These are phyloP conservation scores for Aromia moschata DNA, from an alignment of 2,888 invertebrate species.

Conservation along the genomic window DNA sequence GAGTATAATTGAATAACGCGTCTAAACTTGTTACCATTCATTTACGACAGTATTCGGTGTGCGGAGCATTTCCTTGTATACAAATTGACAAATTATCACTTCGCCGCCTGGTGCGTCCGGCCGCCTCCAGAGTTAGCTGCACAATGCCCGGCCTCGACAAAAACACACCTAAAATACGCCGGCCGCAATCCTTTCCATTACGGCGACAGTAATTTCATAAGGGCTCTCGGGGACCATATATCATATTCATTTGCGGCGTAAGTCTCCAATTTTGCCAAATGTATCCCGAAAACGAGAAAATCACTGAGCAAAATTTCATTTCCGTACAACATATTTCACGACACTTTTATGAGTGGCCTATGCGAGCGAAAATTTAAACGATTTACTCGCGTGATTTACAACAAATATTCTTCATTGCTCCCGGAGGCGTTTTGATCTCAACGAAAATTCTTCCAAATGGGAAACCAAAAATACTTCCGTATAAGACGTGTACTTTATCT, in stretches of 20 bases:
- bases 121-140: background rate
- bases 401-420: no score
- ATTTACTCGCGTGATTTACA: no score
- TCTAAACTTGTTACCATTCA: no score
- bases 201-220: slow-evolving; percentile 53
- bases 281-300: slow-evolving; percentile 8
- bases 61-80: no score
- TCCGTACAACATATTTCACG: slow-evolving; percentile 7
- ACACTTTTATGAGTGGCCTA: slow-evolving; percentile 1
- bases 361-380: background rate
- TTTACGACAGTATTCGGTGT: no score
- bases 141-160: slow-evolving; percentile 37
- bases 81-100: slow-evolving; percentile 16
- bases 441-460: no score
- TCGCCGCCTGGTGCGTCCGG: background rate
- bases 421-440: no score
- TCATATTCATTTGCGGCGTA: slow-evolving; percentile 46
- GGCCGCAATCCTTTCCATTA: slow-evolving; percentile 52
- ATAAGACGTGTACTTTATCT: no score
- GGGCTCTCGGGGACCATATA: slow-evolving; percentile 46
- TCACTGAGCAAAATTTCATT: slow-evolving; percentile 2
- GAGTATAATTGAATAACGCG: no score
- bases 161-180: slow-evolving; percentile 51
- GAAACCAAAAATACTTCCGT: no score
- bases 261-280: slow-evolving; percentile 29